phyloP scores from a whole-genome alignment of 2,113 vertebrate species.

The Aptenodytes patagonicus region DNA sequence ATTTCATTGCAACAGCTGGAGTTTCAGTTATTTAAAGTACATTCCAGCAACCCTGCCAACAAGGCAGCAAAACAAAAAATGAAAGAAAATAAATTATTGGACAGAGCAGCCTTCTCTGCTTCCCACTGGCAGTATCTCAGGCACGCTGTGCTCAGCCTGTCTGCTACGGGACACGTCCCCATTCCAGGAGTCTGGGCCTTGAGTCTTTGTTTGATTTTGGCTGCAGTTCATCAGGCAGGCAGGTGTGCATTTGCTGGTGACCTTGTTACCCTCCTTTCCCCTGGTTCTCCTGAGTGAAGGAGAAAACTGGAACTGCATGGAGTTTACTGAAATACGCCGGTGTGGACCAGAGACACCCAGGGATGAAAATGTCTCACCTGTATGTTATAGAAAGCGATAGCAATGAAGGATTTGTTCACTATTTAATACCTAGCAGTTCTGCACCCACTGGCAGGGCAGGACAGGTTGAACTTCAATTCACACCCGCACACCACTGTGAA shows the following conservation, averaged over 20 bases:
- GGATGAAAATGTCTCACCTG: not conserved
- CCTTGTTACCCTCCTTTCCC: not conserved
- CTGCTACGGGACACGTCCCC: not conserved
- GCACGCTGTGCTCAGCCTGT: not conserved
- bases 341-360: not conserved
- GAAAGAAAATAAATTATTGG: slow-evolving; percentile 20
- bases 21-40: slow-evolving; percentile 58
- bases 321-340: fast-evolving
- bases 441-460: not conserved
- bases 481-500: not conserved
- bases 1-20: slow-evolving; percentile 22
- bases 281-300: not conserved
- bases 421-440: not conserved
- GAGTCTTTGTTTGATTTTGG: not conserved
- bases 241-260: not conserved
- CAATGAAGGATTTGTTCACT: not conserved
- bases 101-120: not conserved
- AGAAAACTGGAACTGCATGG: not conserved
- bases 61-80: slow-evolving; percentile 27
- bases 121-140: not conserved
- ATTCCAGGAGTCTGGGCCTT: not conserved
- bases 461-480: not conserved
- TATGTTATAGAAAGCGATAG: not conserved
- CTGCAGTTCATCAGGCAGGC: not conserved
- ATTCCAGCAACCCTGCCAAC: slow-evolving; percentile 40